A percentile compares a stretch with the other conserved stretches of the same genome.
These are phyloP conservation scores for Caenorhabditis latens DNA, from an alignment of 1,140 invertebrate genomes.

Conservation along the genomic window DNA sequence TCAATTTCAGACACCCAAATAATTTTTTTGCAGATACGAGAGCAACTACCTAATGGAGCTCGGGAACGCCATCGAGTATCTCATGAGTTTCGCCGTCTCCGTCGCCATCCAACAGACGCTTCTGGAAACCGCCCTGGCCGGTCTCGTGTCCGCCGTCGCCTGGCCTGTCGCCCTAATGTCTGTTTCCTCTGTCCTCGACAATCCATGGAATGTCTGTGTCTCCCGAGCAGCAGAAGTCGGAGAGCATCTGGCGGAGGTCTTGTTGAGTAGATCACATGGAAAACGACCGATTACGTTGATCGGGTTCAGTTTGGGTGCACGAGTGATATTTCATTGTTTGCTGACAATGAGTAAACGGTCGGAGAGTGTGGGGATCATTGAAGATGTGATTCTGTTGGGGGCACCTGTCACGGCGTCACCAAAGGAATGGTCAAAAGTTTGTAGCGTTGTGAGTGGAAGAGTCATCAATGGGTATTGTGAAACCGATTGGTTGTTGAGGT, in stretches of 20 bases:
- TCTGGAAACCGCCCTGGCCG: conserved; percentile 84
- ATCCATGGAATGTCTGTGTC: conserved; percentile 85
- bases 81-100: conserved; percentile 82
- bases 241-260: conserved; percentile 83
- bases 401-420: conserved; percentile 80
- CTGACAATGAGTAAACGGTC: conserved; percentile 79
- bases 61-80: conserved; percentile 82
- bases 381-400: conserved; percentile 84
- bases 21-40: conserved; percentile 81
- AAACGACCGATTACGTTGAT: conserved; percentile 84
- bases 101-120: conserved; percentile 84
- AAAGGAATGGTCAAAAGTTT: conserved; percentile 78
- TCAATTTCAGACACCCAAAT: too few relatives aligned
- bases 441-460: conserved; percentile 79
- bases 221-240: conserved; percentile 82
- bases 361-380: conserved; percentile 81
- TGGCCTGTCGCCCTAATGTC: conserved; percentile 84
- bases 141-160: conserved; percentile 83
- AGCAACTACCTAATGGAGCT: conserved; percentile 81
- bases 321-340: conserved; percentile 84
- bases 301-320: conserved; percentile 84
- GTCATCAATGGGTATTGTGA: conserved; percentile 80
- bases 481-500: conserved; percentile 80
- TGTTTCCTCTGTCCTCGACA: conserved; percentile 83
- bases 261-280: conserved; percentile 83